A percentile compares a stretch with the other conserved stretches of the same genome.
These are phyloP conservation scores for Azemiops feae DNA, from an alignment of 2,113 vertebrate genomes.

Conservation along the genomic window DNA sequence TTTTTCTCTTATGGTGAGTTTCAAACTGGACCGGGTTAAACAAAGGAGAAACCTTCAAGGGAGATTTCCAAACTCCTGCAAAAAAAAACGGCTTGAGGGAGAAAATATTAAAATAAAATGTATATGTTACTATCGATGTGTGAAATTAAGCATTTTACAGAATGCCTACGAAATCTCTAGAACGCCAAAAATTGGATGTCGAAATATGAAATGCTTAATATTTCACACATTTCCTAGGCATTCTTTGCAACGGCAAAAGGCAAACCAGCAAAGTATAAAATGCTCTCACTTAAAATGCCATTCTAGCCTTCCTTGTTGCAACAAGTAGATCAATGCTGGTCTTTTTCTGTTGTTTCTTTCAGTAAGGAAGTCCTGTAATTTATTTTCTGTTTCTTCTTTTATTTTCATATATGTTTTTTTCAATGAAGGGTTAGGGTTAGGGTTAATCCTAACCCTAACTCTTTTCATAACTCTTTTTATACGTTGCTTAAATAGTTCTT, in stretches of 20 bases:
- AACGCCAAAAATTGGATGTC: background rate
- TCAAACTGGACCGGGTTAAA: background rate
- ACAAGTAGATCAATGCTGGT: background rate
- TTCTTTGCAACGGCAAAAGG: background rate
- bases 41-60: background rate
- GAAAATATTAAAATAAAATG: background rate
- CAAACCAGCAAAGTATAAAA: background rate
- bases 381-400: background rate
- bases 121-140: background rate
- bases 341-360: background rate
- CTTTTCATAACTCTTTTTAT: background rate
- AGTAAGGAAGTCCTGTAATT: background rate
- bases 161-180: background rate
- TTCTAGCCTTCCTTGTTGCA: background rate
- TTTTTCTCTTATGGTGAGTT: slow-evolving; percentile 57
- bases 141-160: background rate
- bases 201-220: background rate
- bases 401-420: background rate
- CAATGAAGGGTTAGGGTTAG: background rate
- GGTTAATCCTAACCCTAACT: background rate
- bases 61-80: background rate
- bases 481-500: background rate
- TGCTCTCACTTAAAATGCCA: background rate
- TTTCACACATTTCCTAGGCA: background rate
- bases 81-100: background rate